Conservation (phyloP, 2,113 vertebrate genomes). For the Bubo scandiacus region DNA sequence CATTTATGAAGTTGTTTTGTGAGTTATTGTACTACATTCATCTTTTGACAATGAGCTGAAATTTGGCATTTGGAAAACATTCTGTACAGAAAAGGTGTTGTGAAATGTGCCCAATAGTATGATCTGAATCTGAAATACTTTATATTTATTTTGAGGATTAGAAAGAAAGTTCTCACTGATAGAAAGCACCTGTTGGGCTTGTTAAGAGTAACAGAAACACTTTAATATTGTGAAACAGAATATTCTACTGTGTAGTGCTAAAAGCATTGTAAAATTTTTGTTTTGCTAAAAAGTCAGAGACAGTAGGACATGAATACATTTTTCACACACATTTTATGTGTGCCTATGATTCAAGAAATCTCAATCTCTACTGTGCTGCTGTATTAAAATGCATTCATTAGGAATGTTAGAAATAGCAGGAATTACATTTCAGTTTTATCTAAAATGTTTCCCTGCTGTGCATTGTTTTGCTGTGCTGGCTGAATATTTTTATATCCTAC, state of each 20-base stretch:
- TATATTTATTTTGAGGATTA: background rate
- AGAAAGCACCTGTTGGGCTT: background rate
- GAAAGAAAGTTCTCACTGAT: background rate
- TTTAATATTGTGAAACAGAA: background rate
- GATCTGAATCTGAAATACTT: background rate
- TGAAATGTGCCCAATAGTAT: background rate
- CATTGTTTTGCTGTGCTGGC: constrained; percentile 35
- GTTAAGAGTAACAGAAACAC: background rate
- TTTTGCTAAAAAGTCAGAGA: background rate
- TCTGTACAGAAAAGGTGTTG: background rate
- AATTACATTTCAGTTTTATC: constrained; percentile 48
- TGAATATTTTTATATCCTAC: background rate
- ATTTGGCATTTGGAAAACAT: background rate
- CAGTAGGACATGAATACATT: background rate
- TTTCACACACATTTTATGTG: background rate
- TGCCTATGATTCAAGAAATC: background rate
- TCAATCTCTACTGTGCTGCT: background rate
- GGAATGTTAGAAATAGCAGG: constrained; percentile 23
- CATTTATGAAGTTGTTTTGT: background rate
- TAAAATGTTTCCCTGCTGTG: constrained; percentile 47
- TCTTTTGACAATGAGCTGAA: background rate
- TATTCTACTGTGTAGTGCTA: background rate
- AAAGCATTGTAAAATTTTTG: background rate
- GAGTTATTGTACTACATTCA: background rate
- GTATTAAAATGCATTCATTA: constrained; percentile 58